A percentile compares a stretch with the other conserved stretches of the same genome.
Evolutionary conservation across 2,113 vertebrate genomes (phyloP).

Genomic region (Epinephelus cyanopodus): DNA sequence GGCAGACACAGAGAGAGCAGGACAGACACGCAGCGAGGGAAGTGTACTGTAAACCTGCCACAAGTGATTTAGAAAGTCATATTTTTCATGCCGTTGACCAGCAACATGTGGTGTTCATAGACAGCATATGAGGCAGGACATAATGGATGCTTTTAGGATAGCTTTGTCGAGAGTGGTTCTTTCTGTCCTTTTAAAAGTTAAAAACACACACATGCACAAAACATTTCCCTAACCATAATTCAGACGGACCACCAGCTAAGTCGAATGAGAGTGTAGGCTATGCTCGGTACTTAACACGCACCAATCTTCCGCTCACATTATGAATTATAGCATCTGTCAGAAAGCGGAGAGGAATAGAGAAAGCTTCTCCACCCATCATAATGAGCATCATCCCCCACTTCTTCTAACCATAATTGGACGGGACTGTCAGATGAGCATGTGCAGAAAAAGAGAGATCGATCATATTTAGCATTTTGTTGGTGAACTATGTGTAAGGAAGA

Average conservation of each 20-base stretch:
- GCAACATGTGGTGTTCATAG: conserved; percentile 84
- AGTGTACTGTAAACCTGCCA: conserved; percentile 79
- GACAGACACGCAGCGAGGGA: conserved; percentile 57
- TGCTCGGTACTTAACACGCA: conserved; percentile 63
- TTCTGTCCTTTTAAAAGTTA: conserved; percentile 69
- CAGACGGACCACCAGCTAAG: conserved; percentile 81
- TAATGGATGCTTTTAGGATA: conserved; percentile 77
- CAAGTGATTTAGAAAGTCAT: conserved; percentile 80
- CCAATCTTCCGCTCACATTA: conserved; percentile 57
- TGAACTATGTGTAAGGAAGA: background rate
- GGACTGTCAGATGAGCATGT: conserved; percentile 61
- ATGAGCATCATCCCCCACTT: conserved; percentile 65
- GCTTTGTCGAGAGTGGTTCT: conserved; percentile 72
- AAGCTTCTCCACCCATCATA: conserved; percentile 70
- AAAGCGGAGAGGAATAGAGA: conserved; percentile 55
- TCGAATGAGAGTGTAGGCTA: conserved; percentile 51
- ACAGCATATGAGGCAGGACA: conserved; percentile 72
- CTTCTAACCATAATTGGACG: conserved; percentile 69
- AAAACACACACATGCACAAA: conserved; percentile 75
- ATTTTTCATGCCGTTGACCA: conserved; percentile 77
- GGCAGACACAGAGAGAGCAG: conserved; percentile 55
- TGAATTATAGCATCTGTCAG: conserved; percentile 77
- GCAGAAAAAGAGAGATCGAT: conserved; percentile 34
- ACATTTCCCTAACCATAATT: conserved; percentile 75
- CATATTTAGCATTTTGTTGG: conserved; percentile 15